phyloP scores from a whole-genome alignment of 2,797 vertebrate genomes.

The Allobates femoralis region DNA sequence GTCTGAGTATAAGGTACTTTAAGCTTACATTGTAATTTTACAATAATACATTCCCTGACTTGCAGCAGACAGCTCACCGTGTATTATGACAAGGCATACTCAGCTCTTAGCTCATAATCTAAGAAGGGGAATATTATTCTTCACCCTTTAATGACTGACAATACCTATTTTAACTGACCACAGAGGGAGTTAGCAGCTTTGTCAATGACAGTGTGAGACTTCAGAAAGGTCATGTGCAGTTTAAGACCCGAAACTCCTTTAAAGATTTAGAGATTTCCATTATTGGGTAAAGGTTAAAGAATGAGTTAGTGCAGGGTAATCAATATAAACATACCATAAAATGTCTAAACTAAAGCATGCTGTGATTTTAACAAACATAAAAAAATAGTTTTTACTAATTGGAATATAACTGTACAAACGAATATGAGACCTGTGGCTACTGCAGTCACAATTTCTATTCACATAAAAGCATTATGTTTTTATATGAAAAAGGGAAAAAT shows the following conservation, averaged over 20 bases:
- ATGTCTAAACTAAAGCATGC: not conserved
- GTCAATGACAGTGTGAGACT: not conserved
- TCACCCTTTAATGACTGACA: conserved; percentile 14
- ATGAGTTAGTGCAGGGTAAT: not conserved
- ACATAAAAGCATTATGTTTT: not conserved
- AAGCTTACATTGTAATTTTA: not conserved
- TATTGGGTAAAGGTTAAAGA: not conserved
- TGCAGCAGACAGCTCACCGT: not conserved
- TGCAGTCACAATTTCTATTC: not conserved
- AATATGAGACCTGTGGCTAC: not conserved
- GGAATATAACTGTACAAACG: no score
- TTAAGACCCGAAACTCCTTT: not conserved
- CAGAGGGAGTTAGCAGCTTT: not conserved
- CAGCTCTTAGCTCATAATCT: conserved; percentile 1
- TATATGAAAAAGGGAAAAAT: no score
- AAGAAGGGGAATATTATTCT: not conserved
- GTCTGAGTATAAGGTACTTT: conserved; percentile 7
- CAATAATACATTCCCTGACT: not conserved
- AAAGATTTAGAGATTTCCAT: no score
- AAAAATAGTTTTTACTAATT: not conserved
- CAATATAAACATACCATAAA: not conserved
- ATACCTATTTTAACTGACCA: not conserved
- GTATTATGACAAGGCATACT: conserved; percentile 9
- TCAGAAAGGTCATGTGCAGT: not conserved
- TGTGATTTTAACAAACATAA: not conserved